Evolutionary conservation across 2,113 vertebrate genomes (phyloP).

Genomic region (Perognathus longimembris): DNA sequence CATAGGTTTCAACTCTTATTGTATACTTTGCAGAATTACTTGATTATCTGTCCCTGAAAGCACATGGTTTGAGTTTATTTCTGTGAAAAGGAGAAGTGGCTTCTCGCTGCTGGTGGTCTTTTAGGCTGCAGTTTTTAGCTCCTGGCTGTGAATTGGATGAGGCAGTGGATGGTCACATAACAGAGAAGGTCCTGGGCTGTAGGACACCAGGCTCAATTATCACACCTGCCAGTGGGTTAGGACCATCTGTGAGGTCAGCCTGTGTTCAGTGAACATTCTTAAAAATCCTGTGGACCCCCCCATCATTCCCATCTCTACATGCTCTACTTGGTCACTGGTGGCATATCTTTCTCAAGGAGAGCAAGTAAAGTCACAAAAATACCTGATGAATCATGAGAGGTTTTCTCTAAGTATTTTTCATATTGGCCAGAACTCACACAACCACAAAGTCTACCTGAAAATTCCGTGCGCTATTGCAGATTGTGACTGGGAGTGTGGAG

Average conservation of each 20-base stretch:
- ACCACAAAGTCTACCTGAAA: background rate
- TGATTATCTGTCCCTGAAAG: background rate
- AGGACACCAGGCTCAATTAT: background rate
- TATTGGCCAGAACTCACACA: background rate
- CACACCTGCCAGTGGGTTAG: too few species aligned
- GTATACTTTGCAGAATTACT: background rate
- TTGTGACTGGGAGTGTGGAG: fast-evolving
- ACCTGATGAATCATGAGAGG: background rate
- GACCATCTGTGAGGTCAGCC: background rate
- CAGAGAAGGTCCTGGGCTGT: background rate
- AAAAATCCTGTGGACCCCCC: fast-evolving
- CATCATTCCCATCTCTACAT: too few species aligned
- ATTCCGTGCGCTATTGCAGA: background rate
- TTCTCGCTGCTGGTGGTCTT: background rate
- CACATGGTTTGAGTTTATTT: background rate
- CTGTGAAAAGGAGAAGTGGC: background rate
- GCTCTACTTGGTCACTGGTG: background rate
- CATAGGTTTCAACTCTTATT: background rate
- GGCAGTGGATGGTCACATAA: background rate
- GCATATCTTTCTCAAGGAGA: background rate
- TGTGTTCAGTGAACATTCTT: background rate
- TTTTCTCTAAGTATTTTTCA: background rate
- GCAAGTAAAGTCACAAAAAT: background rate
- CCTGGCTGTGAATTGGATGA: background rate
- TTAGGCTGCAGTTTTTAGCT: background rate